Percentiles rank a stretch among this genome's conserved stretches.
Conservation (phyloP, 2,888 invertebrate genomes). For the Hyalella azteca region DNA sequence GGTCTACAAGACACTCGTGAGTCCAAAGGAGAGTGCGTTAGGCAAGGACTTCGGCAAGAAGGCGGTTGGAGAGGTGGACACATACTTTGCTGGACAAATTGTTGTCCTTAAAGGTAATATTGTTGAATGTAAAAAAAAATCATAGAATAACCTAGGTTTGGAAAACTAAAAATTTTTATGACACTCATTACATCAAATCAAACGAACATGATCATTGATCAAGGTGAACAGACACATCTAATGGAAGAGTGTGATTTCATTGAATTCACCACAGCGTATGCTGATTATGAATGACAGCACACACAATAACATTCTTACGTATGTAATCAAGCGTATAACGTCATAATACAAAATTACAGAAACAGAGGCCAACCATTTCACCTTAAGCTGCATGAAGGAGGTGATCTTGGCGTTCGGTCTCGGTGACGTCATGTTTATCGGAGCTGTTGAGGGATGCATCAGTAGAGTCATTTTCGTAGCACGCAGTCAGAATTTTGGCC, state of each 20-base stretch:
- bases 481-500: conserved; percentile 41
- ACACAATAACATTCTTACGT: no score
- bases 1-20: conserved; percentile 24
- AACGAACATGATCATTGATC: background rate
- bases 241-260: no score
- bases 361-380: conserved; percentile 12
- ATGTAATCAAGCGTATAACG: no score
- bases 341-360: background rate
- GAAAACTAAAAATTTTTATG: background rate
- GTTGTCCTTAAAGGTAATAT: conserved; percentile 40
- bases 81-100: conserved; percentile 42
- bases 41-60: background rate
- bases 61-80: conserved; percentile 47
- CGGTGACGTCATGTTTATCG: conserved; percentile 40
- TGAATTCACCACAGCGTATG: no score
- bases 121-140: background rate
- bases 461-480: conserved; percentile 41
- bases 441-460: background rate
- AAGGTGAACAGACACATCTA: background rate
- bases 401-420: conserved; percentile 41
- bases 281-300: no score
- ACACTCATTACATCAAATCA: background rate
- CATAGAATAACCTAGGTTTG: background rate
- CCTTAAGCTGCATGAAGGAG: conserved; percentile 26
- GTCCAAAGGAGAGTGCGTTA: background rate